These are phyloP conservation scores for Gila orcuttii DNA, from an alignment of 2,113 vertebrate species.

Conservation along the genomic window DNA sequence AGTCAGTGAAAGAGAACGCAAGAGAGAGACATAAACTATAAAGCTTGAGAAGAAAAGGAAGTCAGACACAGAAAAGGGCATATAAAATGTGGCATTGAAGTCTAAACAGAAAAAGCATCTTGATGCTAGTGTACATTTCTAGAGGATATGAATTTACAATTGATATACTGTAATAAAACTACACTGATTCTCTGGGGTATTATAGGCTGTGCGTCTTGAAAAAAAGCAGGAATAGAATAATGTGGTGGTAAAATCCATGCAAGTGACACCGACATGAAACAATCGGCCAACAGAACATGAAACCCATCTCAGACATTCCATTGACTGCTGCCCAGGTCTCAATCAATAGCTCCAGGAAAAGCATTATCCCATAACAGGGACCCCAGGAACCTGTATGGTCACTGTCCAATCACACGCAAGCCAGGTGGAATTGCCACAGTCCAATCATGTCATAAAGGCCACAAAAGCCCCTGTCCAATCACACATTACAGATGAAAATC, in stretches of 20 bases:
- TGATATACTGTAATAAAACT: constrained; percentile 12
- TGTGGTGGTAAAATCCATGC: constrained; percentile 24
- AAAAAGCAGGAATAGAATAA: neutral
- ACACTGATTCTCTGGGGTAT: neutral
- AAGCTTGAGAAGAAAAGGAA: neutral
- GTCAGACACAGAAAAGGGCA: neutral
- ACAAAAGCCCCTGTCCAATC: constrained; percentile 31
- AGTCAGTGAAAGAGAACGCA: constrained; percentile 37
- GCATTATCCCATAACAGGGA: constrained; percentile 60
- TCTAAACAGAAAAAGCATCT: neutral
- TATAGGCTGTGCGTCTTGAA: neutral
- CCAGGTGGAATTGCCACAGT: constrained; percentile 56
- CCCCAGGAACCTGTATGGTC: constrained; percentile 61
- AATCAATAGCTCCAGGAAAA: constrained; percentile 69
- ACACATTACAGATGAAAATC: constrained; percentile 28
- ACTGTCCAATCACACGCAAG: constrained; percentile 56
- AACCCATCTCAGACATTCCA: constrained; percentile 70
- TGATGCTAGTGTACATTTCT: constrained; percentile 1
- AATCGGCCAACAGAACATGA: constrained; percentile 59
- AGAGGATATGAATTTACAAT: constrained; percentile 6
- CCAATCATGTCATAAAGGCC: constrained; percentile 52
- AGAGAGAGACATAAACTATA: constrained; percentile 13
- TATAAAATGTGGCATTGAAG: neutral
- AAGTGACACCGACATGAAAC: constrained; percentile 63
- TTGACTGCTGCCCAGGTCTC: constrained; percentile 66